Evolutionary conservation across 2,888 invertebrate species (phyloP).

Genomic region (Dryadula phaetusa): DNA sequence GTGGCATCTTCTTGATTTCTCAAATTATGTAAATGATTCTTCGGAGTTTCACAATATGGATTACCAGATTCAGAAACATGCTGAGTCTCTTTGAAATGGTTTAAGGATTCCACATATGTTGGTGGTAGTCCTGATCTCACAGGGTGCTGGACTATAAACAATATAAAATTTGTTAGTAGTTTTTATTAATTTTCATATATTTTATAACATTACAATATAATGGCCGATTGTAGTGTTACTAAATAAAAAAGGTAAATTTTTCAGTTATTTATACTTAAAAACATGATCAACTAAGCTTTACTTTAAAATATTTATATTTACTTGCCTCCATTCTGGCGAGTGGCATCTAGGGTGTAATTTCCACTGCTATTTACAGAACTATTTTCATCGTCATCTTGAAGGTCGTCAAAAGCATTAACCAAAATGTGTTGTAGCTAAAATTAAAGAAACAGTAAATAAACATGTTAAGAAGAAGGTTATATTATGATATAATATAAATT

Average conservation of each 20-base stretch:
- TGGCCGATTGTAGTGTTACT: neutral
- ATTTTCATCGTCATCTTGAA: conserved; percentile 87
- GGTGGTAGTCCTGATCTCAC: conserved; percentile 67
- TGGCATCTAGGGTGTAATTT: conserved; percentile 71
- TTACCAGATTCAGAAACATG: conserved; percentile 69
- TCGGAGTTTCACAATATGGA: conserved; percentile 69
- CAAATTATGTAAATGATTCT: conserved; percentile 60
- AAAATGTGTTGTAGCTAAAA: conserved; percentile 86
- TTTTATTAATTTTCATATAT: neutral
- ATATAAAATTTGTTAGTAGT: neutral
- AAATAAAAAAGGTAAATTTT: no score
- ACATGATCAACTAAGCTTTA: no score
- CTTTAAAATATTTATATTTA: neutral
- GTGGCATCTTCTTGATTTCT: conserved; percentile 64
- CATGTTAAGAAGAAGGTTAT: conserved; percentile 26
- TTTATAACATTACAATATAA: no score
- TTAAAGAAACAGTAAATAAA: conserved; percentile 36
- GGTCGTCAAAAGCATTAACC: conserved; percentile 87
- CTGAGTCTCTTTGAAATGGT: conserved; percentile 69
- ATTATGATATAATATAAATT: conserved; percentile 36
- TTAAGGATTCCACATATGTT: conserved; percentile 74
- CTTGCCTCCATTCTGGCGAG: conserved; percentile 63
- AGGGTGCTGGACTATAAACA: conserved; percentile 56
- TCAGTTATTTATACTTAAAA: no score
- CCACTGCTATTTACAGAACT: conserved; percentile 85